Conservation (phyloP, 1,140 invertebrate genomes). For the Bombus waltoni region DNA sequence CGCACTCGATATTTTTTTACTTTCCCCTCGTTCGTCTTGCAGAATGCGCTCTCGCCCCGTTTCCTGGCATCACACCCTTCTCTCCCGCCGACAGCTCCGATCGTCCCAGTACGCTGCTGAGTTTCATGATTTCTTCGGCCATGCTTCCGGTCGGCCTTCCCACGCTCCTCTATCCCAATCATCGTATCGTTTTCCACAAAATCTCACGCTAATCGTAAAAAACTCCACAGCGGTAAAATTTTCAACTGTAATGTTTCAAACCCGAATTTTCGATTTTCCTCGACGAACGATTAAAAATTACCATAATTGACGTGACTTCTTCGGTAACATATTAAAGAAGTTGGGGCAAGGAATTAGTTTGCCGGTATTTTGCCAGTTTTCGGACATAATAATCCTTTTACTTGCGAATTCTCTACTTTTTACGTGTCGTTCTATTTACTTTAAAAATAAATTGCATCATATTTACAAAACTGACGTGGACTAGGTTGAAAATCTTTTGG, state of each 20-base stretch:
- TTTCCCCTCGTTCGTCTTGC: slow-evolving; percentile 52
- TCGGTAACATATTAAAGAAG: background rate
- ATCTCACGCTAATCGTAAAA: background rate
- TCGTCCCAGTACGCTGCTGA: slow-evolving; percentile 58
- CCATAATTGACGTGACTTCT: no score
- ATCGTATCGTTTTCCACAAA: background rate
- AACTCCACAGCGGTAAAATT: background rate
- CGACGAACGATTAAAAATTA: background rate
- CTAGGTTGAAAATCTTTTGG: no score
- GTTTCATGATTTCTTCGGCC: slow-evolving; percentile 73
- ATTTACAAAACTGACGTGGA: no score
- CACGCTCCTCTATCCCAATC: slow-evolving; percentile 2
- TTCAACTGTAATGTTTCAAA: background rate
- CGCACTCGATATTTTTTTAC: slow-evolving; percentile 73
- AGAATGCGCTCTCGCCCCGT: slow-evolving; percentile 60
- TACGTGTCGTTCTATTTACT: background rate
- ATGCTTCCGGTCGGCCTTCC: slow-evolving; percentile 66
- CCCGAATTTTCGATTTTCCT: background rate
- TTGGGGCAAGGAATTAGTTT: background rate
- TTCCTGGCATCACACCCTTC: slow-evolving; percentile 31
- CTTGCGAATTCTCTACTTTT: background rate
- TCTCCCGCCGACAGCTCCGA: slow-evolving; percentile 48
- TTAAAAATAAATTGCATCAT: background rate
- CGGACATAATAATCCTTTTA: background rate
- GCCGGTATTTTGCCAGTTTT: no score